Percentiles rank a stretch among this genome's conserved stretches.
phyloP scores from a whole-genome alignment of 2,888 invertebrate genomes.

The Stegana nigrithorax region DNA sequence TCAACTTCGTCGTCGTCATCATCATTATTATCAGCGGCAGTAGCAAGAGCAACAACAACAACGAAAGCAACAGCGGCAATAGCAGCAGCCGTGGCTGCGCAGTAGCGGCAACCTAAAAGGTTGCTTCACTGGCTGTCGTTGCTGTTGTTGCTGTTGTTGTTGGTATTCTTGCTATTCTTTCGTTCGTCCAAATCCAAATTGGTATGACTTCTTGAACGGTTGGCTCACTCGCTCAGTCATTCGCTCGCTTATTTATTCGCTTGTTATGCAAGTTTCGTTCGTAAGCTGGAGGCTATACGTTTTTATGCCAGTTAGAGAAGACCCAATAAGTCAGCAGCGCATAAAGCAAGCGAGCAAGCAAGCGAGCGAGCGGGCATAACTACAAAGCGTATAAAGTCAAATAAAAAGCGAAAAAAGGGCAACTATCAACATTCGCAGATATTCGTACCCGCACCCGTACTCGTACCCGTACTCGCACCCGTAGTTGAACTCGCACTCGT shows the following conservation, averaged over 20 bases:
- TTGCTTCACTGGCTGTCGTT: too few species aligned
- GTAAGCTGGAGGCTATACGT: slow-evolving; percentile 47
- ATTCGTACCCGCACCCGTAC: neutral
- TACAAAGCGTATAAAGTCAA: slow-evolving; percentile 57
- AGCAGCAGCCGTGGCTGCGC: too few species aligned
- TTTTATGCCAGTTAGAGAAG: slow-evolving; percentile 39
- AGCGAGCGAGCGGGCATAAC: slow-evolving; percentile 6
- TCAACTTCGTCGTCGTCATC: neutral
- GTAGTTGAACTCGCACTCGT: too few species aligned
- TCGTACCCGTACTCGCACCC: too few species aligned
- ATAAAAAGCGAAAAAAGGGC: slow-evolving; percentile 50
- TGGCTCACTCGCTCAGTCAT: slow-evolving; percentile 1
- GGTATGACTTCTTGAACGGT: slow-evolving; percentile 44
- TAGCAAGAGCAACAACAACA: neutral
- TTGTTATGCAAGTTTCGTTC: slow-evolving; percentile 43
- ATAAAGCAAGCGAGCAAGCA: slow-evolving; percentile 23
- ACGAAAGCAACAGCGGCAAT: too few species aligned
- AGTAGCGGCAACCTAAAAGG: too few species aligned
- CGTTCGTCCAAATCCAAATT: slow-evolving; percentile 41
- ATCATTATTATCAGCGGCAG: neutral
- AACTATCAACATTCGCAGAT: slow-evolving; percentile 28
- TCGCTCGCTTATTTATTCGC: too few species aligned
- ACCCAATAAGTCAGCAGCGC: slow-evolving; percentile 12
- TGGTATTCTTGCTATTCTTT: neutral
- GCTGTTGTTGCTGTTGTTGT: neutral